phyloP scores from a whole-genome alignment of 2,888 invertebrate species.

The Caenorhabditis zanzibari region DNA sequence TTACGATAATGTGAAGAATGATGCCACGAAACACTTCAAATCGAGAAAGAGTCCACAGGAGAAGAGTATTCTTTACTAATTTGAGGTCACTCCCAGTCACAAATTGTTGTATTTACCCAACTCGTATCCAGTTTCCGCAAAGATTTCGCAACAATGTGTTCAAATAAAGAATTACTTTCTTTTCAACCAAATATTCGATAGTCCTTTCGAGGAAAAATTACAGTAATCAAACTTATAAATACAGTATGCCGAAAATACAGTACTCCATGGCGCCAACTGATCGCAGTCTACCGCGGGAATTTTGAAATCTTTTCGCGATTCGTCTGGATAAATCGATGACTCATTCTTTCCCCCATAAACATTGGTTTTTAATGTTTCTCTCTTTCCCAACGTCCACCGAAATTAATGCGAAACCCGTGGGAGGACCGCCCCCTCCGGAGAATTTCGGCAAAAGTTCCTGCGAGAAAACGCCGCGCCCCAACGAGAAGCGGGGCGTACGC shows the following conservation, averaged over 20 bases:
- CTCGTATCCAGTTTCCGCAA: neutral
- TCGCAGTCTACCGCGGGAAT: neutral
- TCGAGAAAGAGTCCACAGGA: conserved; percentile 15
- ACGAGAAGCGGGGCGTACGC: conserved; percentile 37
- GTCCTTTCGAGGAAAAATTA: no score
- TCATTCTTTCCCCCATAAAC: conserved; percentile 8
- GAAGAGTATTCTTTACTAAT: conserved; percentile 14
- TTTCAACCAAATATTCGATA: no score
- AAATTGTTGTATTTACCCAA: conserved; percentile 13
- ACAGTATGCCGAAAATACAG: no score
- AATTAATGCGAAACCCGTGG: neutral
- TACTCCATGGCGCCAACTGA: no score
- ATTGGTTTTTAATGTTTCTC: neutral
- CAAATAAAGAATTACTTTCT: neutral
- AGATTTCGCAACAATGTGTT: neutral
- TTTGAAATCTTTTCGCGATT: conserved; percentile 1
- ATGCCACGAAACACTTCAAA: conserved; percentile 51
- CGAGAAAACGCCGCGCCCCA: conserved; percentile 37
- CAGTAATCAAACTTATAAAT: no score
- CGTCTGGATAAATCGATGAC: conserved; percentile 3
- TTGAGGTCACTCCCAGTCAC: neutral
- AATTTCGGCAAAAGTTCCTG: neutral
- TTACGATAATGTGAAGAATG: conserved; percentile 75
- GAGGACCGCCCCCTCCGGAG: neutral
- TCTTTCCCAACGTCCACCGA: neutral